Conservation (phyloP, 2,888 invertebrate genomes). For the Ormia ochracea region DNA sequence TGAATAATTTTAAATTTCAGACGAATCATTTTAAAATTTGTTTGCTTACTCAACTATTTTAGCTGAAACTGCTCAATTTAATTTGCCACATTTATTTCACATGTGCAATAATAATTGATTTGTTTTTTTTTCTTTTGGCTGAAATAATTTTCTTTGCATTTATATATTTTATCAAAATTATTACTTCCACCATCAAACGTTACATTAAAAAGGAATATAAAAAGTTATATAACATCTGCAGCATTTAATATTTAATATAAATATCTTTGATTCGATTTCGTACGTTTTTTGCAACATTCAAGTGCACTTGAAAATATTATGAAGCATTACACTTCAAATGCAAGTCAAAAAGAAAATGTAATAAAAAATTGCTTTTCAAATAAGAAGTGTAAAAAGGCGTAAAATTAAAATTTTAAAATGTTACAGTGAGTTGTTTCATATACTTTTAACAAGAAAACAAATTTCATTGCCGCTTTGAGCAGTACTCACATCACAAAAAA, state of each 20-base stretch:
- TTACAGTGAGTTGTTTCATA: not conserved
- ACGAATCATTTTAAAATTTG: too few species aligned
- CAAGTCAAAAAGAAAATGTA: constrained; percentile 10
- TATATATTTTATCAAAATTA: too few species aligned
- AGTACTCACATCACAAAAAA: not conserved
- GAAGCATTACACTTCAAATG: constrained; percentile 15
- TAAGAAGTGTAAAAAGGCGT: constrained; percentile 31
- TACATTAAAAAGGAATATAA: not conserved
- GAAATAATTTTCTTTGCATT: too few species aligned
- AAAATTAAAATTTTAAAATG: constrained; percentile 26
- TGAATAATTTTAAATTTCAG: too few species aligned
- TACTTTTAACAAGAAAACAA: not conserved
- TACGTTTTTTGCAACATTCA: constrained; percentile 24
- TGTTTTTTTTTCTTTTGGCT: too few species aligned
- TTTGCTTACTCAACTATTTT: too few species aligned
- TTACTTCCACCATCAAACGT: not conserved
- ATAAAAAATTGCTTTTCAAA: not conserved
- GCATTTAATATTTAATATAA: not conserved
- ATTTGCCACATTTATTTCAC: too few species aligned
- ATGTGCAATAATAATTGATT: too few species aligned
- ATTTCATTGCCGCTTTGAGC: not conserved
- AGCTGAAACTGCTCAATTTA: too few species aligned
- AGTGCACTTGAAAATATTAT: constrained; percentile 36
- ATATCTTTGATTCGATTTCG: constrained; percentile 40
- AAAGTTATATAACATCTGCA: not conserved